Base-by-base conservation (phyloP, 2,797 vertebrate genomes). In the Pseudochirops corinnae region DNA sequence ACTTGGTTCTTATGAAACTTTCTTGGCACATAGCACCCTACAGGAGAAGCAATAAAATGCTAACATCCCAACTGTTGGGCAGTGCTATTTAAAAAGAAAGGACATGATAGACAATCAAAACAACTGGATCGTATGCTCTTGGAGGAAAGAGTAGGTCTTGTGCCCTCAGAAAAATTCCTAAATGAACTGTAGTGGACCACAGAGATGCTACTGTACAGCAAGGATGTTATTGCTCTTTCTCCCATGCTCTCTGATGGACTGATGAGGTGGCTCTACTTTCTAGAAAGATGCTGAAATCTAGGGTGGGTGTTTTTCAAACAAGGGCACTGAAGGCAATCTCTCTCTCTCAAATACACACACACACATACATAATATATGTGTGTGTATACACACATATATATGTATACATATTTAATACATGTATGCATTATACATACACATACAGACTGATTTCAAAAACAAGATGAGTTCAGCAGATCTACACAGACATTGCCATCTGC, bases 401-500 rank as follows among this genome's bases (percentile, higher is more conserved):
- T 82, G 3, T 50, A 87, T 50, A 87, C 4, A 87, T 46, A 50
- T 87, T 39, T 24, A 46, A n/a, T 67, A 11, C 18, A 29, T 33
- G 31, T 62, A 33, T 62, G 60, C 12, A 91, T 93, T 74, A 62
- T 39, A 91, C 67, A 29, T 3, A 2, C 56, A 82, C 5, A 0
- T 10, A 46, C 90, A 10, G 5, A 2, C 29, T 82, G 56, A 53
- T 93, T 94, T 93, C 1, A 18, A 62, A 90, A 52, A 92, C 26
- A 55, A 56, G 82, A 56, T 1, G 31, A 62, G 50, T 1, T 0
- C 26, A 5, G 3, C 24, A 52, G 0, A 0, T 5, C 29, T 93
- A 67, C 0, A 50, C 74, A 57, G 56, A 95, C 31, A 96, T 95
- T 96, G 97, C 97, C 98, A 95, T 82, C 97, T 97, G 26, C 2